Base-by-base conservation (phyloP, 1,140 invertebrate genomes). In the Caerostris extrusa region DNA sequence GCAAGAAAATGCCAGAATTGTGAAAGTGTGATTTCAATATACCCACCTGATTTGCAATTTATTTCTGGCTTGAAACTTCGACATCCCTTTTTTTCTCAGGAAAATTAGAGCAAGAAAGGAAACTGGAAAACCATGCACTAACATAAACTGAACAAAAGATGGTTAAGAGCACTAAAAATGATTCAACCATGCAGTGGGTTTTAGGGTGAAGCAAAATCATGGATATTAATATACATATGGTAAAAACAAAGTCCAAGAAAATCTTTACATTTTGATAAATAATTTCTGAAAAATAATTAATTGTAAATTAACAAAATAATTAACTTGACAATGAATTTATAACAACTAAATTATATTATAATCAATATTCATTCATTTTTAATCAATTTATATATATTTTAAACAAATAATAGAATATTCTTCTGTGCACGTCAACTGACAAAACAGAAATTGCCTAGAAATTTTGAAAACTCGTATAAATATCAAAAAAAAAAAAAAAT, bases 1-100 rank as follows among this genome's bases (percentile, higher is more conserved):
- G 93, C 93, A 94, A 90, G 55, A 94, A 17, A 94, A 90, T 94
- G 93, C 93, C 93, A 94, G 93, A 94, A 94, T 85, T 94, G 93
- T 90, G 93, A 90, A 90, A 85, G 67, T 82, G 34, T 14, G 19
- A 50, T 85, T 71, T 56, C 71, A 17, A 61, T 34, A 34, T 90
- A 94, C 93, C 93, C 88, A 94, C 93, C 93, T 94, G 87, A 90
- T 90, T 69, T 34, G 34, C 83, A 67, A 90, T 67, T 55, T 34
- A 8, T 69, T 19, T 83, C 71, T 83, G 57, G 34, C 93, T 85
- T 85, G 56, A 56, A 69, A 94, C 93, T 94, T 90, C 93, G 77
- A 19, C 56, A 34, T 81, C 58, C 56, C 58, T 88, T 93, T 89
- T 88, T 93, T 89, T 67, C 56, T 64, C 92, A 93, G 85, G 71